Conservation (phyloP, 2,113 vertebrate genomes). For the Hymenochirus boettgeri region DNA sequence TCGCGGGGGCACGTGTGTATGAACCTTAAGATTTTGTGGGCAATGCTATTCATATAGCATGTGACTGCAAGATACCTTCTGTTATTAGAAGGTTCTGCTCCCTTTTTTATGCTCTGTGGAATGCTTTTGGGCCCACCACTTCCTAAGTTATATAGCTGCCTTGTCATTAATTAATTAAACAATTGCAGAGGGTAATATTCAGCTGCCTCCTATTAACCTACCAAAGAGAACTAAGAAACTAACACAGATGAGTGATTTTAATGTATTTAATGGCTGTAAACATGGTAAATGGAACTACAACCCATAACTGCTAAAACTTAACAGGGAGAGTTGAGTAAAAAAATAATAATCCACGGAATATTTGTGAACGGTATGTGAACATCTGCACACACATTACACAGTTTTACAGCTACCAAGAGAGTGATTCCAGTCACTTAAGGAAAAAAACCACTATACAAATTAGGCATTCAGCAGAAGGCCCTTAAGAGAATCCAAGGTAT, state of each 20-base stretch:
- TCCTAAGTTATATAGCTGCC: too few species aligned
- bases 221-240: neutral
- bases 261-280: neutral
- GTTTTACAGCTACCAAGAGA: constrained; percentile 51
- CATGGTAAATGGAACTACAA: neutral
- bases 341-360: constrained; percentile 2
- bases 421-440: constrained; percentile 57
- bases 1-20: too few species aligned
- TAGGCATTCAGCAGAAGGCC: constrained; percentile 56
- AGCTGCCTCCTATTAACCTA: neutral
- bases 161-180: too few species aligned
- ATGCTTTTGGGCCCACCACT: too few species aligned
- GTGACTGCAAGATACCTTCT: too few species aligned
- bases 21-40: too few species aligned
- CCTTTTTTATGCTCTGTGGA: too few species aligned
- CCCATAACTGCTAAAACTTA: neutral
- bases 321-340: neutral
- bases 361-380: constrained; percentile 48
- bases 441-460: constrained; percentile 48
- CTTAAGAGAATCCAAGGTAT: constrained; percentile 42
- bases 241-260: constrained; percentile 2
- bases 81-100: too few species aligned
- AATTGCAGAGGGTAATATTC: too few species aligned
- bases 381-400: constrained; percentile 75
- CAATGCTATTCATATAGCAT: too few species aligned